Evolutionary conservation across 2,888 invertebrate genomes (phyloP).

Genomic region (Ashinkailepas kermadecensis): DNA sequence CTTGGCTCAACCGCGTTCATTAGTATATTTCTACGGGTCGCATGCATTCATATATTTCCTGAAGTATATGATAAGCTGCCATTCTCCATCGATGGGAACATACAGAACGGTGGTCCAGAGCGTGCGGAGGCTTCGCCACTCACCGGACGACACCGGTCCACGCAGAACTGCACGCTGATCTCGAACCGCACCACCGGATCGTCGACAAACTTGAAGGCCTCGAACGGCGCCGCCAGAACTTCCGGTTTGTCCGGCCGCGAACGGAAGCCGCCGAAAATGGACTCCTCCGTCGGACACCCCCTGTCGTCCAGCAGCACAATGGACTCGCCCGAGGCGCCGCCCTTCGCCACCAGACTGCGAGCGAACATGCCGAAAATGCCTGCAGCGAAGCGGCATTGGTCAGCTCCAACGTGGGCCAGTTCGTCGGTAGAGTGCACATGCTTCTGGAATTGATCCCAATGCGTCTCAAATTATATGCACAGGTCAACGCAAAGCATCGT

Average conservation of each 20-base stretch:
- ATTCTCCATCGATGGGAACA: no score
- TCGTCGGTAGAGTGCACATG: no score
- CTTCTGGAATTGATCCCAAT: no score
- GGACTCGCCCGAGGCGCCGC: constrained; percentile 59
- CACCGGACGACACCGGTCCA: constrained; percentile 59
- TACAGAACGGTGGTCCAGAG: no score
- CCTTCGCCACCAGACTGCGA: constrained; percentile 70
- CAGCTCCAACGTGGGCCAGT: no score
- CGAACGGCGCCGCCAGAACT: constrained; percentile 49
- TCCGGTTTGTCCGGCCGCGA: constrained; percentile 30
- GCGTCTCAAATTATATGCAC: no score
- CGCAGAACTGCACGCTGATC: constrained; percentile 72
- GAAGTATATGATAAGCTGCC: no score
- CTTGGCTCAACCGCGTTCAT: no score
- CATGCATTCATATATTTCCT: no score
- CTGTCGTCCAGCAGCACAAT: constrained; percentile 65
- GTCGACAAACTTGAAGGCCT: constrained; percentile 78
- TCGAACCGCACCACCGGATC: constrained; percentile 73
- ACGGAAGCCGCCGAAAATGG: constrained; percentile 38
- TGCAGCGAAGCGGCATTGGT: constrained; percentile 27
- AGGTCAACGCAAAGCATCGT: no score
- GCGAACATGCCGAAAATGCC: constrained; percentile 53
- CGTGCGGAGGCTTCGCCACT: constrained; percentile 33
- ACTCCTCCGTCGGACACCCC: constrained; percentile 68
- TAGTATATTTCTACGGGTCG: no score